Conservation (phyloP, 1,140 invertebrate species). For the Mamestra configurata region DNA sequence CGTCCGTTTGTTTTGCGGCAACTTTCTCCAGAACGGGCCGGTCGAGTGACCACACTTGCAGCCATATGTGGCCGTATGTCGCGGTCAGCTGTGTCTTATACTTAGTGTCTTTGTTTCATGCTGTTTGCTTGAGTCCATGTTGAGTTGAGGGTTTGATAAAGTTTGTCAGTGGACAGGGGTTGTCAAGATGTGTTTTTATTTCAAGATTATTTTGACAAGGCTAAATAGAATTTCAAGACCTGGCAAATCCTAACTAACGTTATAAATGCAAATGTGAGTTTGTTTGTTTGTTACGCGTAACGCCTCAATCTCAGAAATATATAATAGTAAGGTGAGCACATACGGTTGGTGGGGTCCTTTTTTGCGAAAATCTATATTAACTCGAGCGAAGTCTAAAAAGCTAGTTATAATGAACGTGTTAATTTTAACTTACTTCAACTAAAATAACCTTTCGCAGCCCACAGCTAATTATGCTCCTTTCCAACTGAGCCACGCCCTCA, state of each 20-base stretch:
- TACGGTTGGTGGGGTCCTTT: no score
- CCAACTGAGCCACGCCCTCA: background rate
- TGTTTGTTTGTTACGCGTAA: no score
- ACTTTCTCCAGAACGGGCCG: constrained; percentile 42
- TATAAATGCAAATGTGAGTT: no score
- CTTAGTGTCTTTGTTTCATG: background rate
- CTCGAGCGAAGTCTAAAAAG: no score
- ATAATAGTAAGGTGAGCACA: no score
- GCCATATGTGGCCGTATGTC: background rate
- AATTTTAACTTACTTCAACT: no score
- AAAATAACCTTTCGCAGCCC: no score
- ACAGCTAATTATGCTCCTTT: background rate
- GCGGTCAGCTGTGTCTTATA: background rate
- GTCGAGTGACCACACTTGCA: background rate
- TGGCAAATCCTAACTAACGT: no score
- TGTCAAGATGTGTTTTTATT: background rate
- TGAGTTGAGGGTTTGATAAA: background rate
- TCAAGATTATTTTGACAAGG: background rate
- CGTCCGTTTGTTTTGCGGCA: constrained; percentile 38
- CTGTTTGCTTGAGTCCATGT: background rate
- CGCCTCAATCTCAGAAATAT: no score
- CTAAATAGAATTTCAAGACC: no score
- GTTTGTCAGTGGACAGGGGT: background rate
- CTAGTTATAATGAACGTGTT: no score
- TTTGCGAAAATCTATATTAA: no score